Percentiles rank a stretch among this genome's conserved stretches.
Conservation (phyloP, 2,113 vertebrate species). For the Peromyscus leucopus region DNA sequence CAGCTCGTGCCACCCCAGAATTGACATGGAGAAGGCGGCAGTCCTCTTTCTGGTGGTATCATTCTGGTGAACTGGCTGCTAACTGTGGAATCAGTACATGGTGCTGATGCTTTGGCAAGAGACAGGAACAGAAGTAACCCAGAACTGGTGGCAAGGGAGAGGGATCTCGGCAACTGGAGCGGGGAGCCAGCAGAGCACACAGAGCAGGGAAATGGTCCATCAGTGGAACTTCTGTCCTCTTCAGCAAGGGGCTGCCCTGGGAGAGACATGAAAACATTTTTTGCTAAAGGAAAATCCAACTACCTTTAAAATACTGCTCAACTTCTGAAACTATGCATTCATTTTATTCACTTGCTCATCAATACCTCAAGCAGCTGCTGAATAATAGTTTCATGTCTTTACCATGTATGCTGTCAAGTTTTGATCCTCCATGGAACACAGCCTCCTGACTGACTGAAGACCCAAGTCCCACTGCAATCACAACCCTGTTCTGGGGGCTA, state of each 20-base stretch:
- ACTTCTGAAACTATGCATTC: background rate
- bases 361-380: background rate
- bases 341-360: background rate
- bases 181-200: background rate
- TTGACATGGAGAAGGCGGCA: background rate
- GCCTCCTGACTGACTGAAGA: background rate
- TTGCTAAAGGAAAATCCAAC: background rate
- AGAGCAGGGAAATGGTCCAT: no score
- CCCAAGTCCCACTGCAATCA: background rate
- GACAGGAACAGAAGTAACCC: background rate
- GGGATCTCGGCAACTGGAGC: background rate
- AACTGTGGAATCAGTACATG: background rate
- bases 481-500: background rate
- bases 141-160: background rate
- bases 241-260: background rate
- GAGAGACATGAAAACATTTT: background rate
- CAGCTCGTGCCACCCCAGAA: background rate
- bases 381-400: background rate
- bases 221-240: background rate
- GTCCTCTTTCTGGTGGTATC: background rate
- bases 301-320: background rate
- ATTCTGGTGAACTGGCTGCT: background rate
- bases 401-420: fast-evolving
- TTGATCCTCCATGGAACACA: background rate
- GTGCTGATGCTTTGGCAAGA: background rate